Evolutionary conservation across 2,888 invertebrate genomes (phyloP).

Genomic region (Philereme vetulata): DNA sequence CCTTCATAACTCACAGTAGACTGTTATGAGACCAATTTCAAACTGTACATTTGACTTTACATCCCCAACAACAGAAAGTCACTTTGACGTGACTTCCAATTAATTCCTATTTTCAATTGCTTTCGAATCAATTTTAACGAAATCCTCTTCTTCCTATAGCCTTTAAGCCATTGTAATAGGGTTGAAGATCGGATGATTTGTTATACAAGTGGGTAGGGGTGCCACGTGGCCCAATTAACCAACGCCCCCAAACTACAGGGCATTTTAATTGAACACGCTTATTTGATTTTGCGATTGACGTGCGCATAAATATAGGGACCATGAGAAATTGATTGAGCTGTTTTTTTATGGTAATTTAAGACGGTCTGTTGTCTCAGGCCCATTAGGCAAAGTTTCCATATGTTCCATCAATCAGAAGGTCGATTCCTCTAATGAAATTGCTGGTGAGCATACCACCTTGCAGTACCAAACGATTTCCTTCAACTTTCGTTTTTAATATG

Average conservation of each 20-base stretch:
- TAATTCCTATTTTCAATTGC: constrained; percentile 59
- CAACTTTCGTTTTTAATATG: too few relatives aligned
- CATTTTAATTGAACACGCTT: constrained; percentile 76
- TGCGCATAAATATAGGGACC: constrained; percentile 40
- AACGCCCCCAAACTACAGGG: constrained; percentile 59
- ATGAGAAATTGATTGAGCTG: constrained; percentile 34
- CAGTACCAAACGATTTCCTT: too few relatives aligned
- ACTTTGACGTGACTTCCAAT: constrained; percentile 63
- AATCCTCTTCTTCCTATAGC: constrained; percentile 18
- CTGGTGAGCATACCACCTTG: too few relatives aligned
- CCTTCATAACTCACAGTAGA: background rate
- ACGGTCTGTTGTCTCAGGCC: background rate
- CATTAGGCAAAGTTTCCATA: too few relatives aligned
- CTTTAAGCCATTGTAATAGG: constrained; percentile 39
- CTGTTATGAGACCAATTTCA: constrained; percentile 17
- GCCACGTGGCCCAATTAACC: constrained; percentile 75
- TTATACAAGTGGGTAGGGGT: constrained; percentile 44
- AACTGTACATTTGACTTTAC: constrained; percentile 35
- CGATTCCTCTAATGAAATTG: too few relatives aligned
- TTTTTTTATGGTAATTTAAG: constrained; percentile 23
- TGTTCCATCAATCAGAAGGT: too few relatives aligned
- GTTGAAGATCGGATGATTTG: constrained; percentile 20
- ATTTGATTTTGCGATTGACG: constrained; percentile 76
- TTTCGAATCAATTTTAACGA: constrained; percentile 54
- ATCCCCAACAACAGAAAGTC: constrained; percentile 46